Base-by-base conservation (phyloP, 2,888 invertebrate genomes). In the Stegana nigrithorax region DNA sequence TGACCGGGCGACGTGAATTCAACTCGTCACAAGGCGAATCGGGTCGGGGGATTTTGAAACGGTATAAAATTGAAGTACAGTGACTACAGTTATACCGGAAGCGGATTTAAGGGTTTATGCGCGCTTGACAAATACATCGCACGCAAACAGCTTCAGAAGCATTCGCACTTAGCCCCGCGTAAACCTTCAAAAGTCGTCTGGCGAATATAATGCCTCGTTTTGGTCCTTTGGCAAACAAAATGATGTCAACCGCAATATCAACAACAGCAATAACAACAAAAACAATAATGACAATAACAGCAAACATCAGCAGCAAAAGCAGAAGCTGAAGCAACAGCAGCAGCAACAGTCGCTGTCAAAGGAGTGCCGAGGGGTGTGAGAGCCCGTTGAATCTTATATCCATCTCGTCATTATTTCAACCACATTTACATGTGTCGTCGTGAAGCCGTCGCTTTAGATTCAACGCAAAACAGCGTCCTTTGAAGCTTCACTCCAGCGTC, bases 361-460 rank as follows among this genome's bases (percentile, higher is more conserved):
- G 71, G 72, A 63, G 10, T 5, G 14, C 6, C 10, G 32, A 6
- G 32, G 10, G 32, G 32, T 4, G 27, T 10, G n/a, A n/a, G 8
- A n/a, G 14, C 42, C 5, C 23, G n/a, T 45, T 45, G 19, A 23
- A 32, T 42, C 71, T 75, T 73, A 76, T 76, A 77, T 79, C 77
- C 81, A 78, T 81, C 80, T 82, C 83, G 78, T 81, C 83, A 81
- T 80, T 81, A 82, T 80, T 81, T 81, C 78, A 78, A 81, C 81
- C 81, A 72, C 82, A 82, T 77, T 82, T 82, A 83, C 81, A 83
- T 83, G 75, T 82, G 81, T 83, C 14, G 14, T 39, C 39, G 14
- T 39, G n/a, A n/a, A n/a, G n/a, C n/a, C n/a, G n/a, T n/a, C n/a
- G n/a, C n/a, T n/a, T n/a, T n/a, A n/a, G n/a, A n/a, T n/a, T 36